Evolutionary conservation across 2,113 vertebrate species (phyloP).

Genomic region (Cyprinodon tularosa): DNA sequence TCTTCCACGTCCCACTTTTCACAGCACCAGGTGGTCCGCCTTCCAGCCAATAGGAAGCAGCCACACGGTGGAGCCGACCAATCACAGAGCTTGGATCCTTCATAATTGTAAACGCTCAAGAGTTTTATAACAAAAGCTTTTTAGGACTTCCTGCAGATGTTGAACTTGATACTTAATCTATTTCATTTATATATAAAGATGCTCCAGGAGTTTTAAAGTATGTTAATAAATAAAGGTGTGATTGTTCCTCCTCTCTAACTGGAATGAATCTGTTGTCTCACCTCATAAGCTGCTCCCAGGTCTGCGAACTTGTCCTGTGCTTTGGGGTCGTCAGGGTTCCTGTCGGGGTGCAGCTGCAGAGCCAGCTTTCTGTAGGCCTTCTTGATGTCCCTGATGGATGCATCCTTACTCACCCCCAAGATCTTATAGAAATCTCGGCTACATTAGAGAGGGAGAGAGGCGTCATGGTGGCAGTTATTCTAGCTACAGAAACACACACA

Average conservation of each 20-base stretch:
- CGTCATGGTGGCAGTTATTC: background rate
- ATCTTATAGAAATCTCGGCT: slow-evolving; percentile 98
- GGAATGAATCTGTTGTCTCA: slow-evolving; percentile 48
- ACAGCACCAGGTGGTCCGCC: background rate
- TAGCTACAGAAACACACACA: background rate
- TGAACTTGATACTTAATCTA: background rate
- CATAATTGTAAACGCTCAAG: slow-evolving; percentile 60
- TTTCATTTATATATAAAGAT: background rate
- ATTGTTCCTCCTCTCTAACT: background rate
- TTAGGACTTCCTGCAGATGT: slow-evolving; percentile 5
- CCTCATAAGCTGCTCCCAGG: slow-evolving; percentile 96
- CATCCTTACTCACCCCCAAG: slow-evolving; percentile 89
- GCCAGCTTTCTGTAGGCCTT: slow-evolving; percentile 98
- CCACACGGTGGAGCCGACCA: slow-evolving; percentile 79
- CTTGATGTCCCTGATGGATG: slow-evolving; percentile 95
- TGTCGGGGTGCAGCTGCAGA: slow-evolving; percentile 94
- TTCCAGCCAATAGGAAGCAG: slow-evolving; percentile 77
- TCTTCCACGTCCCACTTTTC: slow-evolving; percentile 54
- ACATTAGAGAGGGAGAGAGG: background rate
- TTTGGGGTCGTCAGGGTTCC: slow-evolving; percentile 93
- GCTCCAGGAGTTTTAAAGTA: background rate
- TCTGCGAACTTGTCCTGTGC: slow-evolving; percentile 97
- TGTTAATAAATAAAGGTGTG: background rate
- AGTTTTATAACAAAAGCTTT: slow-evolving; percentile 7
- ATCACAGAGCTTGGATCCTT: slow-evolving; percentile 61